Base-by-base conservation (phyloP, 2,888 invertebrate species). In the Ditylenchus weischeri region DNA sequence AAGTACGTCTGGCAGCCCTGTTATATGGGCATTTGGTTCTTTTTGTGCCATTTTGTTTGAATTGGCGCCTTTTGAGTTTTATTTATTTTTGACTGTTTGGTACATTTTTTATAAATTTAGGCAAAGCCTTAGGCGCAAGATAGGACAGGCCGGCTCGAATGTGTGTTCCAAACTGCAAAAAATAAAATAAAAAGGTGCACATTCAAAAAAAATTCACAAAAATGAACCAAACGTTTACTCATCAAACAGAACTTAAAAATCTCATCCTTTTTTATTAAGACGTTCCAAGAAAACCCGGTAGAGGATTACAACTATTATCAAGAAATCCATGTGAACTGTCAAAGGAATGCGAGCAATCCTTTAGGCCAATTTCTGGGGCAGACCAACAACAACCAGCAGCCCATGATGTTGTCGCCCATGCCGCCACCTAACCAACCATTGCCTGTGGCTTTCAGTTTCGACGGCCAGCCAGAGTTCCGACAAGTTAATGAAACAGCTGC, bases 251-350 rank as follows among this genome's bases (percentile, higher is more conserved):
- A 2, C 5, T 58, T 21, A 19, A n/a, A n/a, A n/a, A 35, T 18
- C 29, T 29, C 2, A 29, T 29, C 29, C 5, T 29, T 5, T 29
- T 5, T 2, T 43, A 43, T 72, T 69, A 62, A 78, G 76, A 78
- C 78, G n/a, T 67, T 72, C 49, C 38, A 69, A 19, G 72, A 71
- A 38, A 74, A 79, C 64, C 76, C 75, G 13, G 76, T 78, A 5
- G 69, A 72, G 58, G 65, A 75, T 38, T 72, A 72, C 62, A 65
- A 65, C 13, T 77, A 73, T 62, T 78, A 80, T 69, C 51, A 71
- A 58, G 47, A 66, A n/a, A 50, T 71, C 59, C 70, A 68, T 43
- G 58, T 64, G 19, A 67, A 69, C 19, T 76, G 77, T 57, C 65
- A 58, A 36, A 43, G 48, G n/a, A 71, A 58, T 19, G 43, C 43